Percentiles rank a stretch among this genome's conserved stretches.
phyloP scores from a whole-genome alignment of 1,140 invertebrate species.

The Brachionus calyciflorus region DNA sequence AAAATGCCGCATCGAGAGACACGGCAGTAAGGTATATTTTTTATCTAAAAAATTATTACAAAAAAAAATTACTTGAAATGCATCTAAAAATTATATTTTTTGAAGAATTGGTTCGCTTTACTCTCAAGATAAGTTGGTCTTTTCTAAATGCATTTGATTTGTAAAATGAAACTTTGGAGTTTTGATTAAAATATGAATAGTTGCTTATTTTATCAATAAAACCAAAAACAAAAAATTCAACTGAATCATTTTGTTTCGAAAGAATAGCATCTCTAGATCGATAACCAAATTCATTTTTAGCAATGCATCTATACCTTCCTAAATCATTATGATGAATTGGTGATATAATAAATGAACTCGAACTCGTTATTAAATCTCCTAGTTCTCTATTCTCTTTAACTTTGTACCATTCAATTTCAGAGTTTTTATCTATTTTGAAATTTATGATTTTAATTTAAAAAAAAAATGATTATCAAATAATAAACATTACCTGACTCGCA shows the following conservation, averaged over 20 bases:
- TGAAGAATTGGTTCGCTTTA: background rate
- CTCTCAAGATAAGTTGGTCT: background rate
- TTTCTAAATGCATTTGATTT: background rate
- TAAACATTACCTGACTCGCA: background rate
- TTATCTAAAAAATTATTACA: background rate
- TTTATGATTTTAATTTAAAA: no score
- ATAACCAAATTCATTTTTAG: slow-evolving; percentile 9
- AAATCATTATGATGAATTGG: slow-evolving; percentile 12
- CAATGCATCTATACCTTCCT: slow-evolving; percentile 23
- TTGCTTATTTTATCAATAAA: slow-evolving; percentile 3
- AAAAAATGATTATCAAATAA: background rate
- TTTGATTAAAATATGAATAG: background rate
- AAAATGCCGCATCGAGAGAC: no score
- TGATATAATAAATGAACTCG: background rate
- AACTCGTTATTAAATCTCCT: background rate
- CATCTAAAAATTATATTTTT: background rate
- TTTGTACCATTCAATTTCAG: slow-evolving; percentile 31
- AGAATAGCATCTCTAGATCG: slow-evolving; percentile 13
- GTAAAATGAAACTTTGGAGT: background rate
- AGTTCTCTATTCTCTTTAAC: background rate
- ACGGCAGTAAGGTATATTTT: no score
- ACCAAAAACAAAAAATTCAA: slow-evolving; percentile 30
- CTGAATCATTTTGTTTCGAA: slow-evolving; percentile 26
- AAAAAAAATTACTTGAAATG: background rate
- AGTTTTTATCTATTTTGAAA: background rate